A percentile compares a stretch with the other conserved stretches of the same genome.
These are phyloP conservation scores for Norana najaformis DNA, from an alignment of 2,888 invertebrate genomes.

Conservation along the genomic window DNA sequence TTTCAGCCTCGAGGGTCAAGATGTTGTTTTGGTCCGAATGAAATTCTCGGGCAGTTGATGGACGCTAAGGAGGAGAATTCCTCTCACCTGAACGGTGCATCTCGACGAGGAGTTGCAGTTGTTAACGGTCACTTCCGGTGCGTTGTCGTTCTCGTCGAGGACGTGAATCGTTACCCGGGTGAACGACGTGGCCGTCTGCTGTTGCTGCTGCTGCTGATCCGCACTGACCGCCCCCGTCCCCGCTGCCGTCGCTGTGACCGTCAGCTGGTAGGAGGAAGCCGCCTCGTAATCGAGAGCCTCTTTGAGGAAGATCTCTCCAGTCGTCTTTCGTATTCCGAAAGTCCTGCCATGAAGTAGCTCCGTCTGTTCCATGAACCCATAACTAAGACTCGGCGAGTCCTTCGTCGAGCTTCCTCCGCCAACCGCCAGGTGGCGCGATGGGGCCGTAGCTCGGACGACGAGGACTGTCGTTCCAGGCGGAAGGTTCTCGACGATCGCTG, in stretches of 20 bases:
- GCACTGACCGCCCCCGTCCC: slow-evolving; percentile 35
- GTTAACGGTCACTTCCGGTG: slow-evolving; percentile 33
- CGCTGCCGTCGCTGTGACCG: slow-evolving; percentile 37
- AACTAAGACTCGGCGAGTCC: slow-evolving; percentile 66
- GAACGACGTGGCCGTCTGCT: slow-evolving; percentile 22
- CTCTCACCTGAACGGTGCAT: background rate
- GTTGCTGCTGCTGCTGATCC: background rate
- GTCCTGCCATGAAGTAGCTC: slow-evolving; percentile 29
- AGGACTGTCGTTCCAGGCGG: slow-evolving; percentile 82
- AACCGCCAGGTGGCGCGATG: background rate
- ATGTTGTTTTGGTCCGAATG: no score
- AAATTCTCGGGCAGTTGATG: no score
- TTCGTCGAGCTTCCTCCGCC: background rate
- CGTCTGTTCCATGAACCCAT: slow-evolving; percentile 38
- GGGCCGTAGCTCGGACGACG: slow-evolving; percentile 72
- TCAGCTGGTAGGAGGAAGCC: slow-evolving; percentile 35
- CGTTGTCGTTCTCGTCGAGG: slow-evolving; percentile 34
- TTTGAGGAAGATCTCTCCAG: slow-evolving; percentile 39
- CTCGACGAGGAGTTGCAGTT: background rate
- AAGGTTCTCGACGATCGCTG: slow-evolving; percentile 65
- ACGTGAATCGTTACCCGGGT: slow-evolving; percentile 37
- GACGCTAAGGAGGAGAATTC: no score
- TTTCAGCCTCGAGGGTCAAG: no score
- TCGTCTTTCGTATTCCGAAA: slow-evolving; percentile 37
- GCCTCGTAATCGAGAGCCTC: slow-evolving; percentile 41